Evolutionary conservation across 2,797 vertebrate genomes (phyloP).

Genomic region (Mus caroli): DNA sequence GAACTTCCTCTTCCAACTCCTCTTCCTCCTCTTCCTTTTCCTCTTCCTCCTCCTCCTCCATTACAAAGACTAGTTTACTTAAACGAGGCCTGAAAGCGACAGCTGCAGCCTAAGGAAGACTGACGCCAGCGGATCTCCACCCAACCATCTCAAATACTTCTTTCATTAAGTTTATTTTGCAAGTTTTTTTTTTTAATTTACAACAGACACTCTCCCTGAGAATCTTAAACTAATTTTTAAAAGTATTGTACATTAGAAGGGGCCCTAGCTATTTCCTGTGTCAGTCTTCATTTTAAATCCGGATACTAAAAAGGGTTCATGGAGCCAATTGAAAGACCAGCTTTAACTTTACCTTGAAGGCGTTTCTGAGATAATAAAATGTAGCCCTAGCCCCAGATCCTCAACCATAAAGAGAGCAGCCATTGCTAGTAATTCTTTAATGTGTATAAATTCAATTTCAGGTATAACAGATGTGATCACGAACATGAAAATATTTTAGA

Average conservation of each 20-base stretch:
- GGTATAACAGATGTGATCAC: slow-evolving; percentile 89
- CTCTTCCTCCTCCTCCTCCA: slow-evolving; percentile 96
- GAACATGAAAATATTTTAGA: slow-evolving; percentile 89
- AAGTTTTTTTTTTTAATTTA: slow-evolving; percentile 88
- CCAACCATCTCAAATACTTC: slow-evolving; percentile 95
- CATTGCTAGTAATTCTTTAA: slow-evolving; percentile 86
- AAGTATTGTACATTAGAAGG: slow-evolving; percentile 87
- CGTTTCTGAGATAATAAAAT: slow-evolving; percentile 88
- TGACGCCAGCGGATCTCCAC: slow-evolving; percentile 93
- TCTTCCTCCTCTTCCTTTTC: slow-evolving; percentile 90
- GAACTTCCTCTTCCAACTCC: slow-evolving; percentile 96
- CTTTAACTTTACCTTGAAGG: slow-evolving; percentile 92
- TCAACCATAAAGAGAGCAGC: slow-evolving; percentile 85
- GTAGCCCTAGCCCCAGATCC: slow-evolving; percentile 79
- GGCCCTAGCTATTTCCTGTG: slow-evolving; percentile 88
- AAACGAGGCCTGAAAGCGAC: slow-evolving; percentile 99
- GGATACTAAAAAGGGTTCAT: slow-evolving; percentile 84
- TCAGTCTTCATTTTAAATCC: slow-evolving; percentile 86
- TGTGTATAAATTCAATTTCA: slow-evolving; percentile 88
- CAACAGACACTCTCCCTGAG: slow-evolving; percentile 88
- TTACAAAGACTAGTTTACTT: slow-evolving; percentile 99
- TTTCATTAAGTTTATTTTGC: slow-evolving; percentile 98
- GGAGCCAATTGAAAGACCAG: slow-evolving; percentile 90
- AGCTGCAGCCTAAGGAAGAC: slow-evolving; percentile 97
- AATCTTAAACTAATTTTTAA: slow-evolving; percentile 88